Percentiles rank a stretch among this genome's conserved stretches.
Evolutionary conservation across 2,113 vertebrate species (phyloP).

Genomic region (Calidris pugnax): DNA sequence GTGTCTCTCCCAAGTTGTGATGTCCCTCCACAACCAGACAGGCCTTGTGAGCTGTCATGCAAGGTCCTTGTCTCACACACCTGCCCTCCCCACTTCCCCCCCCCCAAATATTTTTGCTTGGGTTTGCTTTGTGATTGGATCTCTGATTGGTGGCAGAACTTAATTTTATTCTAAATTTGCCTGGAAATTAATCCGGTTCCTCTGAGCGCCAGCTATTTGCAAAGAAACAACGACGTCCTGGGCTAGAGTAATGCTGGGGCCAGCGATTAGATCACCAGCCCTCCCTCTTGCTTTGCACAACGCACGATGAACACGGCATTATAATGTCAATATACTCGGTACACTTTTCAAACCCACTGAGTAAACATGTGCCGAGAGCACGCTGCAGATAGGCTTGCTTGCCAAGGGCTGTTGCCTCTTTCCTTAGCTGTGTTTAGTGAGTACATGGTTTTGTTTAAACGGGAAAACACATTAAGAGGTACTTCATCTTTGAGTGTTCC

Average conservation of each 20-base stretch:
- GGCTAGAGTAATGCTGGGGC: neutral
- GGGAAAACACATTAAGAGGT: constrained; percentile 45
- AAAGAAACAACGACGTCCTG: rapidly evolving
- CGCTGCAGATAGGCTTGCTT: neutral
- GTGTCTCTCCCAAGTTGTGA: neutral
- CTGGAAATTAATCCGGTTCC: neutral
- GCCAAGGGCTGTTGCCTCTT: constrained; percentile 26
- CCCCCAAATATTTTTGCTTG: rapidly evolving
- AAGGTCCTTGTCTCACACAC: neutral
- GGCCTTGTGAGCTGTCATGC: neutral
- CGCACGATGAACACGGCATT: neutral
- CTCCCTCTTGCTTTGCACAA: neutral
- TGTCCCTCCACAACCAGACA: neutral
- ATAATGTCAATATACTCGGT: neutral
- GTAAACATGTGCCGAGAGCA: rapidly evolving
- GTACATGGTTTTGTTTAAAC: constrained; percentile 38
- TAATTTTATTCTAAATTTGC: neutral
- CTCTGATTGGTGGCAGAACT: neutral
- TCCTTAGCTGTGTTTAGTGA: neutral
- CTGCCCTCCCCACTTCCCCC: rapidly evolving
- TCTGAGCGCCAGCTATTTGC: neutral
- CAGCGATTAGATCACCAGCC: neutral
- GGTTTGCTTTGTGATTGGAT: neutral
- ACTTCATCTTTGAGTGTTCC: constrained; percentile 48
- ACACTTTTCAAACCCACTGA: neutral